Percentiles rank a stretch among this genome's conserved stretches.
Conservation (phyloP, 1,140 invertebrate species). For the Hycleus phaleratus region DNA sequence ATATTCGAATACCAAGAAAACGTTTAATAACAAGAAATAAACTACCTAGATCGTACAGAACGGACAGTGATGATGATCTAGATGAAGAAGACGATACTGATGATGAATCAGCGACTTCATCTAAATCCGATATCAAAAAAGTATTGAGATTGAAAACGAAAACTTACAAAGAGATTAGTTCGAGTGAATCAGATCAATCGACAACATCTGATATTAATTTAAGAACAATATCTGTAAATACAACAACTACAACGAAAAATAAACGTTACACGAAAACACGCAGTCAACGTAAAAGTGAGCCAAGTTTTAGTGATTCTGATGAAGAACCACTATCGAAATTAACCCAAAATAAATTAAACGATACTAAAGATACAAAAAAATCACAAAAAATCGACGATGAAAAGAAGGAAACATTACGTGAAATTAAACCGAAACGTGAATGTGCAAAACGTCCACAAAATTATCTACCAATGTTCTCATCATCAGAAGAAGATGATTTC, state of each 20-base stretch:
- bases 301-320: slow-evolving; percentile 50
- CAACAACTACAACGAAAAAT: not conserved
- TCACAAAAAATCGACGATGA: not conserved
- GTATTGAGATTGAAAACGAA: not conserved
- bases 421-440: slow-evolving; percentile 33
- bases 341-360: slow-evolving; percentile 22
- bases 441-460: slow-evolving; percentile 37
- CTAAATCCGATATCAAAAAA: not conserved
- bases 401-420: not conserved
- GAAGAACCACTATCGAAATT: slow-evolving; percentile 51
- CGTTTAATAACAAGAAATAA: slow-evolving; percentile 28
- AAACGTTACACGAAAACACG: slow-evolving; percentile 26
- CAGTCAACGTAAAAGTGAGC: slow-evolving; percentile 11
- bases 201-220: slow-evolving; percentile 27
- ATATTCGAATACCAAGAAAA: slow-evolving; percentile 24
- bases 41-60: not conserved
- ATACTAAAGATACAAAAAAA: not conserved
- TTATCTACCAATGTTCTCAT: slow-evolving; percentile 37
- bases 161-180: slow-evolving; percentile 6
- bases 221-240: slow-evolving; percentile 18
- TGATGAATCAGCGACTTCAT: not conserved
- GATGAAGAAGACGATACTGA: not conserved
- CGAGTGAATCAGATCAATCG: slow-evolving; percentile 27
- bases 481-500: slow-evolving; percentile 42
- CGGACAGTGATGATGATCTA: not conserved